These are phyloP conservation scores for Sula dactylatra DNA, from an alignment of 2,113 vertebrate genomes.

Conservation along the genomic window DNA sequence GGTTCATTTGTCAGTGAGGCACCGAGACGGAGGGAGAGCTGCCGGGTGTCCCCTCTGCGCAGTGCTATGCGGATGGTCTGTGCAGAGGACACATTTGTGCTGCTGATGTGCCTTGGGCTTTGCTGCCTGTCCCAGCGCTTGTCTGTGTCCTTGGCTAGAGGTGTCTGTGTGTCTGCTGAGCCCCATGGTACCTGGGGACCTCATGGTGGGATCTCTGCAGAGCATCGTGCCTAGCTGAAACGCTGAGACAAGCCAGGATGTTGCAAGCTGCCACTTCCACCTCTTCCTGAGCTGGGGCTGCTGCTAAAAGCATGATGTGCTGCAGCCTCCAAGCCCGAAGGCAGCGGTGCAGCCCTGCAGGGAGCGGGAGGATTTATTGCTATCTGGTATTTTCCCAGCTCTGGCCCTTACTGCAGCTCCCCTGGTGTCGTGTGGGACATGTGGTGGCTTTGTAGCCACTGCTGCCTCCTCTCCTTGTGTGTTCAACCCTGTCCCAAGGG, in stretches of 20 bases:
- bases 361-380: background rate
- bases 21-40: background rate
- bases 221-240: rapidly evolving
- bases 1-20: slow-evolving; percentile 63
- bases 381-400: background rate
- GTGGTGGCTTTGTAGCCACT: background rate
- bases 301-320: background rate
- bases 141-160: background rate
- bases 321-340: background rate
- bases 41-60: background rate
- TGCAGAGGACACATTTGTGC: rapidly evolving
- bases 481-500: rapidly evolving
- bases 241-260: background rate
- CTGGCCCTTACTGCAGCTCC: background rate
- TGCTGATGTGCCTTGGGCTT: background rate
- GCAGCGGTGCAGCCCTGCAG: background rate
- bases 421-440: rapidly evolving
- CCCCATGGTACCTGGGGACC: background rate
- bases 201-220: rapidly evolving
- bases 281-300: background rate
- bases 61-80: background rate
- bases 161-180: background rate
- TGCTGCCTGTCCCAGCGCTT: background rate
- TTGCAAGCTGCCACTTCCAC: background rate
- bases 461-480: background rate